Evolutionary conservation across 2,888 invertebrate species (phyloP), one percentile per base, ranked within the genome.

Genomic region (Pegoplata infirma): DNA sequence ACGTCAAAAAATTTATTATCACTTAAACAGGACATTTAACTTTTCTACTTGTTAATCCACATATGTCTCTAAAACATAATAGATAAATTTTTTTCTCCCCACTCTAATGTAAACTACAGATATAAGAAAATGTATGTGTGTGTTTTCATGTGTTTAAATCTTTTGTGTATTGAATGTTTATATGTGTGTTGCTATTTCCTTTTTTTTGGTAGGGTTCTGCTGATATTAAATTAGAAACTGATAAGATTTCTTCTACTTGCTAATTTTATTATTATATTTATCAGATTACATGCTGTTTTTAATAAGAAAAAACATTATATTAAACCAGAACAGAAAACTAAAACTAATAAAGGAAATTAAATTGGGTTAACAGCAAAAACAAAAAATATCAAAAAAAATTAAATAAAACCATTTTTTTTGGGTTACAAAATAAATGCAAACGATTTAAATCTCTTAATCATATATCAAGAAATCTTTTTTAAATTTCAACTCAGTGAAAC

Each of bases 191-290:
- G n/a, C n/a, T n/a, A n/a, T n/a, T n/a, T n/a, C n/a, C 36, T 17
- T 55, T 10, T 28, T 16, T 16, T 16, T 58, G 16, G 49, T 14
- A 61, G 21, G 16, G 59, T 49, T 56, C 63, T 53, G 49, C 44
- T 53, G 64, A 66, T 53, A 74, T 74, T 74, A 66, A 71, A 71
- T 79, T 71, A 63, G 71, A 75, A 75, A 53, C 66, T 63, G 79
- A 79, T 72, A 75, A 72, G 79, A 75, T 64, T 75, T 79, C 12
- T 40, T 1, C 61, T 61, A 14, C n/a, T n/a, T 58, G 55, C 56
- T 79, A 79, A 79, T 71, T 74, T 74, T 51, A 51, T 78, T 53
- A 40, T 51, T 68, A 47, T 40, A 75, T 75, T 79, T 75, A 72
- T 75, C 75, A 75, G 75, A 75, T 75, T 68, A 71, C 25, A 79